Conservation (phyloP, 2,797 vertebrate genomes). For the Graptemys geographica region DNA sequence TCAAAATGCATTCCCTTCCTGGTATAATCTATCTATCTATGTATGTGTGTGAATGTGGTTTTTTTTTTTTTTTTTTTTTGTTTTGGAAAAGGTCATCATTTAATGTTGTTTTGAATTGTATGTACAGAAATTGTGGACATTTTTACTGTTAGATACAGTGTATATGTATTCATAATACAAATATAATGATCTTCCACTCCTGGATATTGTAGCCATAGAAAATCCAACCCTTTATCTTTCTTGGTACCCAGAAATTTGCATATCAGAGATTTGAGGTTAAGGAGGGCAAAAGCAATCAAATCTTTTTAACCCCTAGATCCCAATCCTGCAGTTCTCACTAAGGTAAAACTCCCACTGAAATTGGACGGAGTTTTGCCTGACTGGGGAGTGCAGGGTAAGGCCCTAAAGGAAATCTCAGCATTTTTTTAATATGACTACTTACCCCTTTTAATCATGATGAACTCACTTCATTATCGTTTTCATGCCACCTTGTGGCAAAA, state of each 20-base stretch:
- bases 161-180: neutral
- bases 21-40: neutral
- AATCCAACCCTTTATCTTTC: neutral
- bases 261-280: neutral
- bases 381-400: no score
- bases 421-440: neutral
- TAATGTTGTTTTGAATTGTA: neutral
- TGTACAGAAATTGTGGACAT: neutral
- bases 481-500: slow-evolving; percentile 2
- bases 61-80: neutral
- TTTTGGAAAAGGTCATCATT: neutral
- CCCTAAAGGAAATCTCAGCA: neutral
- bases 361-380: neutral
- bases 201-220: neutral
- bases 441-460: neutral
- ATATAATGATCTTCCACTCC: neutral
- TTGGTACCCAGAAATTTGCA: neutral
- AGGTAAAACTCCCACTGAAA: neutral
- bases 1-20: neutral
- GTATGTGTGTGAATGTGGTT: neutral
- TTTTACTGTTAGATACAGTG: neutral
- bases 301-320: neutral
- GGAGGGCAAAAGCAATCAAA: neutral
- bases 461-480: neutral
- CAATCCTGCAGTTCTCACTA: neutral